phyloP scores from a whole-genome alignment of 2,797 vertebrate species.

The Danio aesculapii region DNA sequence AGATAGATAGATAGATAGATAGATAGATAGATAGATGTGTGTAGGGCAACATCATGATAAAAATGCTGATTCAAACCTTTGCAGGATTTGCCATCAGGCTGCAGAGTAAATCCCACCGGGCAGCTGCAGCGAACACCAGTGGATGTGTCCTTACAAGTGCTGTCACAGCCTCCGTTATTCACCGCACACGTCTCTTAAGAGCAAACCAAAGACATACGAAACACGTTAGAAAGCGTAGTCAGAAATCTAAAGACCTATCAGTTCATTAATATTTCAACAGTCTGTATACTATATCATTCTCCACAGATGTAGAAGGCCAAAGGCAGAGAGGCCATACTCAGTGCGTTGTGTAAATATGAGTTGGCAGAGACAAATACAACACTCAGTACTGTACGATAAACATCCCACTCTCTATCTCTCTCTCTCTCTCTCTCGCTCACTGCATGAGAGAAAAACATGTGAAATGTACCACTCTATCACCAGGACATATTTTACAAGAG shows the following conservation, averaged over 20 bases:
- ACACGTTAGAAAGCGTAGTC: not conserved
- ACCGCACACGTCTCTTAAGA: constrained; percentile 94
- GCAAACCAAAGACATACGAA: not conserved
- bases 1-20: no score
- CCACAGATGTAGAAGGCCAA: constrained; percentile 31
- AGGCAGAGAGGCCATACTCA: constrained; percentile 1
- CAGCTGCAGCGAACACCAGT: constrained; percentile 98
- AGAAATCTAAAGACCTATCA: not conserved
- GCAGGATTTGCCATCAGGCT: constrained; percentile 94
- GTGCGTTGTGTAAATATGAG: constrained; percentile 39
- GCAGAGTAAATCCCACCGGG: constrained; percentile 92
- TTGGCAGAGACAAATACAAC: constrained; percentile 65
- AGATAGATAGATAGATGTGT: no score
- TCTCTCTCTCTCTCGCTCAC: constrained; percentile 62
- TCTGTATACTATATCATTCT: not conserved
- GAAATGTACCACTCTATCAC: constrained; percentile 82
- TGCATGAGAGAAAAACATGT: constrained; percentile 68
- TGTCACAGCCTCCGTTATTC: constrained; percentile 97
- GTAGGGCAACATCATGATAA: not conserved
- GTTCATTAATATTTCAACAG: constrained; percentile 19
- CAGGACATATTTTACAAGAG: constrained; percentile 74
- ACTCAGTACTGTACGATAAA: constrained; percentile 64
- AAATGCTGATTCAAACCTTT: constrained; percentile 84
- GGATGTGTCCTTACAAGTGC: constrained; percentile 97
- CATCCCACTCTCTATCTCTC: constrained; percentile 58